Conservation (phyloP, 1,140 invertebrate genomes). For the Tetragnatha versicolor region DNA sequence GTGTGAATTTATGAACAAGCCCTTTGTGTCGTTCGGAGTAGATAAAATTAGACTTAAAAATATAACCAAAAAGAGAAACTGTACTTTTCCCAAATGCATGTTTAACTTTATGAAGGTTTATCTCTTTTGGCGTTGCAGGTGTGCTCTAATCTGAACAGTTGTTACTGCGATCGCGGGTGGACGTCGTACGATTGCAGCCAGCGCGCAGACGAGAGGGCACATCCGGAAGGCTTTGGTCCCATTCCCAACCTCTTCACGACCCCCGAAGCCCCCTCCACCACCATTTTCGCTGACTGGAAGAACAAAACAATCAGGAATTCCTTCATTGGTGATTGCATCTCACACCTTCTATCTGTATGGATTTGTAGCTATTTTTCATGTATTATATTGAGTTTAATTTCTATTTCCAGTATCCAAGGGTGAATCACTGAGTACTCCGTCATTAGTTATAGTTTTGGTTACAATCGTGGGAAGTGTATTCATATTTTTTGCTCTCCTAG, state of each 20-base stretch:
- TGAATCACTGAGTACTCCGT: slow-evolving; percentile 84
- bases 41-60: too few species aligned
- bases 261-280: slow-evolving; percentile 38
- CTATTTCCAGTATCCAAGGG: slow-evolving; percentile 60
- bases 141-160: slow-evolving; percentile 92
- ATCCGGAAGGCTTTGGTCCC: slow-evolving; percentile 27
- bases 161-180: slow-evolving; percentile 90
- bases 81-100: too few species aligned
- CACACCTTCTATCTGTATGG: not conserved
- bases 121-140: slow-evolving; percentile 70
- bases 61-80: too few species aligned
- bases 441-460: slow-evolving; percentile 90
- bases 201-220: slow-evolving; percentile 62
- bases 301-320: slow-evolving; percentile 56
- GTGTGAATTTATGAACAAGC: too few species aligned
- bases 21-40: too few species aligned
- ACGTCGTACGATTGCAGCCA: slow-evolving; percentile 87
- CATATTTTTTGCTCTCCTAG: slow-evolving; percentile 91
- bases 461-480: slow-evolving; percentile 90
- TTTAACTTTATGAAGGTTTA: not conserved
- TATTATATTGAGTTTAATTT: not conserved
- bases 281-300: slow-evolving; percentile 54
- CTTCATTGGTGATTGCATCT: slow-evolving; percentile 35
- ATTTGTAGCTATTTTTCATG: not conserved
- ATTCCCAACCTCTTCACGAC: slow-evolving; percentile 48